Conservation (phyloP, 2,888 invertebrate species). For the Ichneumoninae sp. region DNA sequence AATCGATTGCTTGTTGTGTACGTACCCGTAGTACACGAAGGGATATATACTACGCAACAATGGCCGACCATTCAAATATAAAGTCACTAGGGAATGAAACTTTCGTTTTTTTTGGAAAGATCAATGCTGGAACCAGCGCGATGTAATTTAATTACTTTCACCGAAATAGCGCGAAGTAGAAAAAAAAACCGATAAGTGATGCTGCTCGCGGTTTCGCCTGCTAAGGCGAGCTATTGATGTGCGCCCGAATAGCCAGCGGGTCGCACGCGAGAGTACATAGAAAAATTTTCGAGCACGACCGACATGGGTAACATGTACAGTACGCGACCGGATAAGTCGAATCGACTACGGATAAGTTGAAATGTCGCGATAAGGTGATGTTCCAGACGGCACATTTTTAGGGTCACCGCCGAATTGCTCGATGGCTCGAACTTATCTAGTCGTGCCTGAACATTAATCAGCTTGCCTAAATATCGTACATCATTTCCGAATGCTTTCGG, state of each 20-base stretch:
- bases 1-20: constrained; percentile 59
- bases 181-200: neutral
- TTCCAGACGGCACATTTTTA: neutral
- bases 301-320: neutral
- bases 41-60: constrained; percentile 54
- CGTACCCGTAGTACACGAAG: constrained; percentile 9
- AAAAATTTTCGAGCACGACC: constrained; percentile 7
- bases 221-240: neutral
- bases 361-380: neutral
- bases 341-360: neutral
- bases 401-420: neutral
- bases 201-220: neutral
- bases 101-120: constrained; percentile 15
- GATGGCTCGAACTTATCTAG: neutral
- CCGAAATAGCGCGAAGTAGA: neutral
- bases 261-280: neutral
- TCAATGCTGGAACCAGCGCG: neutral
- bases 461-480: neutral
- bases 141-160: neutral
- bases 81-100: constrained; percentile 23
- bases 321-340: neutral
- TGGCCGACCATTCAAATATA: constrained; percentile 60
- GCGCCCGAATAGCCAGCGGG: neutral
- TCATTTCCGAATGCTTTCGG: neutral
- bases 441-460: neutral